phyloP scores from a whole-genome alignment of 1,140 invertebrate species.

The Drosophila kikkawai region DNA sequence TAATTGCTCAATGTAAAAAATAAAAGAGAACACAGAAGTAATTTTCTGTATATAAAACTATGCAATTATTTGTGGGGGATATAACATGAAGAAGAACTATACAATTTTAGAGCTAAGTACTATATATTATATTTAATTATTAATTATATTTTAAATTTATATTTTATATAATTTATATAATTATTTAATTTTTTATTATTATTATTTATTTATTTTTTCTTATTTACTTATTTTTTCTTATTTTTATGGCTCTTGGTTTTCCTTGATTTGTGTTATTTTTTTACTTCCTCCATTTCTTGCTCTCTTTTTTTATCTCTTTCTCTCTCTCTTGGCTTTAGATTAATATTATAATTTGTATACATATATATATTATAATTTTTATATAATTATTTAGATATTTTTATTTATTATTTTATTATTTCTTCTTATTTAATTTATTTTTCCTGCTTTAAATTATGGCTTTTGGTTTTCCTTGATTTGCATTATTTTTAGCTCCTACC shows the following conservation, averaged over 20 bases:
- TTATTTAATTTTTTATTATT: no score
- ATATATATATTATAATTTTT: no score
- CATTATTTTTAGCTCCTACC: not conserved
- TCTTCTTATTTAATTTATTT: no score
- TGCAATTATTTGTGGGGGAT: not conserved
- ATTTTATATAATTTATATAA: no score
- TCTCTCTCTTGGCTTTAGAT: not conserved
- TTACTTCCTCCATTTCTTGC: not conserved
- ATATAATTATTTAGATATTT: no score
- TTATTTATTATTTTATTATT: no score
- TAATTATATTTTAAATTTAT: no score
- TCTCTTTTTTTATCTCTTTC: not conserved
- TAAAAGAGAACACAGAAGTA: no score
- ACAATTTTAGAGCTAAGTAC: not conserved
- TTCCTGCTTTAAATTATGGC: not conserved
- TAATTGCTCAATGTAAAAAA: conserved; percentile 1
- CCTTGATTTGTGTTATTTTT: not conserved
- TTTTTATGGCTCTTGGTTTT: not conserved
- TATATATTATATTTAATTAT: not conserved
- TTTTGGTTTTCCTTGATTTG: not conserved
- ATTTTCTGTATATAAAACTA: not conserved
- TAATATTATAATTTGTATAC: no score
- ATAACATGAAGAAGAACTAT: not conserved
- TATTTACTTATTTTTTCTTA: no score
- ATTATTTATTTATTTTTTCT: no score